Evolutionary conservation across 1,140 invertebrate genomes (phyloP), one percentile per base, ranked within the genome.

Genomic region (Papilio polytes): DNA sequence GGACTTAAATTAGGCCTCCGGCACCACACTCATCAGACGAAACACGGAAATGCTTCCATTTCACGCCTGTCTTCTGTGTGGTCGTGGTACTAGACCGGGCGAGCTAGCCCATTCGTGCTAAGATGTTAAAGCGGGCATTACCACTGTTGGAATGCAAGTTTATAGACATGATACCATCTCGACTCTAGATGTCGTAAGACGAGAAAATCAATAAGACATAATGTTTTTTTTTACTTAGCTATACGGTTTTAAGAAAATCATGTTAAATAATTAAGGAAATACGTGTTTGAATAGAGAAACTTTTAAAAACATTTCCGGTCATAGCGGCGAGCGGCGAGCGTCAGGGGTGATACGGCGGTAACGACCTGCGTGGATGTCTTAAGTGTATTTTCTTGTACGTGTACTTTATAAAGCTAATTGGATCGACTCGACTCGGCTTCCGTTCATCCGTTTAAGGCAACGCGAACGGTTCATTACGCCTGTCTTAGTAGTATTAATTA

Each of bases 371-470:
- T 86, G 81, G 85, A 84, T 78, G 83, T 88, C 86, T 86, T 94
- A 90, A 93, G 89, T 93, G 89, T 91, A 85, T 92, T 93, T 90
- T 86, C 84, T 88, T 91, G 92, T 92, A 90, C 86, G 89, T 88
- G 88, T 89, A 85, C 85, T 88, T 89, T 88, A 88, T 85, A 86
- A 84, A 87, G 83, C 78, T 94, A 94, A 94, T 94, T 94, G 92
- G 91, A 94, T 94, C 81, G 85, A 83, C 87, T 83, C 86, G 87
- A 85, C 88, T 88, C 85, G 92, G 88, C 90, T 94, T 93, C 91
- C 87, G 85, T 87, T 93, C 87, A 94, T 92, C 92, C 92, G 88
- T 91, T 92, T 93, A 93, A 88, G 89, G 86, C 85, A 88, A 84
- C 87, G 84, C 82, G 82, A 88, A 90, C 87, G 88, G 88, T 92